Conservation (phyloP, 2,113 vertebrate species). For the Etia nguti region DNA sequence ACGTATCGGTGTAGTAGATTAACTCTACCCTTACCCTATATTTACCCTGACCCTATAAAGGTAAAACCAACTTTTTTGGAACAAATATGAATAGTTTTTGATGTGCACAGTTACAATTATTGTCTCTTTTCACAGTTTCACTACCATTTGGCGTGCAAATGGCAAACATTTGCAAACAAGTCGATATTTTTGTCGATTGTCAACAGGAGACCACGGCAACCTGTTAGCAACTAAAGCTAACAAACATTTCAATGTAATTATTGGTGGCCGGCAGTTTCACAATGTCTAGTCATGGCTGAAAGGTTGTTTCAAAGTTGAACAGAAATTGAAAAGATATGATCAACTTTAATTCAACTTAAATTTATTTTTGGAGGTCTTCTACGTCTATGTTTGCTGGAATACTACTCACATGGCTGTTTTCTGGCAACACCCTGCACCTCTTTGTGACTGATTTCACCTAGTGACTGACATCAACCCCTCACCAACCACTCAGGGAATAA, state of each 20-base stretch:
- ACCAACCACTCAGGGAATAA: background rate
- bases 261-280: rapidly evolving
- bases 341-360: background rate
- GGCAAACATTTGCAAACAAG: background rate
- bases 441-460: background rate
- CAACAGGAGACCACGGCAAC: background rate
- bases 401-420: background rate
- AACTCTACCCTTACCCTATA: background rate
- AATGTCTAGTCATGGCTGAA: background rate
- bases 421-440: background rate
- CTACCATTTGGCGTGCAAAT: background rate
- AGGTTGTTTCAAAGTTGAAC: background rate
- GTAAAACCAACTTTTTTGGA: background rate
- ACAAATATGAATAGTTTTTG: background rate
- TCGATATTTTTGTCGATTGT: rapidly evolving
- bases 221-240: background rate
- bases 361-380: background rate
- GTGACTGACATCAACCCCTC: background rate
- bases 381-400: background rate
- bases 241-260: background rate
- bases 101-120: background rate
- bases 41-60: background rate
- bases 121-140: background rate
- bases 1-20: background rate
- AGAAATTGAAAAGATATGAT: background rate